Evolutionary conservation across 2,888 invertebrate species (phyloP).

Genomic region (Nephrocerus scutellatus): DNA sequence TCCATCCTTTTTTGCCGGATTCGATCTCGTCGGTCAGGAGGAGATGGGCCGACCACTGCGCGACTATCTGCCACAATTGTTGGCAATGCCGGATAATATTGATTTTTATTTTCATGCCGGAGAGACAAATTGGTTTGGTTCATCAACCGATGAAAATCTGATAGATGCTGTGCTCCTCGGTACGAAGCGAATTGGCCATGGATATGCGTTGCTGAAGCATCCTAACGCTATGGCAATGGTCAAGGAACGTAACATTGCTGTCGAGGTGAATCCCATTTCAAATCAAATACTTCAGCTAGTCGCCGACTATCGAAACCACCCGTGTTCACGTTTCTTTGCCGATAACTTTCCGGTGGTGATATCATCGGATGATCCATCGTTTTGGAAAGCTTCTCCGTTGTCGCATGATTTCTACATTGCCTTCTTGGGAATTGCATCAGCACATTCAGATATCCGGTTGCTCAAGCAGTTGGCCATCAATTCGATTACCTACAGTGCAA

Average conservation of each 20-base stretch:
- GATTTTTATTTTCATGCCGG: conserved; percentile 75
- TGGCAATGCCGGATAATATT: conserved; percentile 48
- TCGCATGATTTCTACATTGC: conserved; percentile 74
- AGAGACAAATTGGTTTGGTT: conserved; percentile 70
- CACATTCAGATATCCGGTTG: conserved; percentile 59
- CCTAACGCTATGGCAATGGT: conserved; percentile 57
- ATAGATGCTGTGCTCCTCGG: conserved; percentile 70
- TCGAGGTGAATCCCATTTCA: conserved; percentile 74
- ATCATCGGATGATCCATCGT: conserved; percentile 72
- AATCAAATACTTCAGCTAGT: conserved; percentile 67
- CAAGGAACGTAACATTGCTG: conserved; percentile 55
- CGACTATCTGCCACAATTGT: conserved; percentile 55
- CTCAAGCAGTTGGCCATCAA: conserved; percentile 69
- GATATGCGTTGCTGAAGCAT: conserved; percentile 67
- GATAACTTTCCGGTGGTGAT: conserved; percentile 65
- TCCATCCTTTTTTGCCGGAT: conserved; percentile 65
- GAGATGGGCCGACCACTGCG: conserved; percentile 60
- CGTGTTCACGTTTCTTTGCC: conserved; percentile 58
- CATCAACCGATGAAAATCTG: conserved; percentile 62
- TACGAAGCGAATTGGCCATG: conserved; percentile 70
- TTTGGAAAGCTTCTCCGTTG: conserved; percentile 66
- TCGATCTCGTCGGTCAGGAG: conserved; percentile 76
- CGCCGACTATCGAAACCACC: conserved; percentile 69
- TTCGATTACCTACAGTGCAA: conserved; percentile 63
- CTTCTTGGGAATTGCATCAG: conserved; percentile 67